Evolutionary conservation across 1,140 invertebrate genomes (phyloP).

Genomic region (Sesamia nonagrioides): DNA sequence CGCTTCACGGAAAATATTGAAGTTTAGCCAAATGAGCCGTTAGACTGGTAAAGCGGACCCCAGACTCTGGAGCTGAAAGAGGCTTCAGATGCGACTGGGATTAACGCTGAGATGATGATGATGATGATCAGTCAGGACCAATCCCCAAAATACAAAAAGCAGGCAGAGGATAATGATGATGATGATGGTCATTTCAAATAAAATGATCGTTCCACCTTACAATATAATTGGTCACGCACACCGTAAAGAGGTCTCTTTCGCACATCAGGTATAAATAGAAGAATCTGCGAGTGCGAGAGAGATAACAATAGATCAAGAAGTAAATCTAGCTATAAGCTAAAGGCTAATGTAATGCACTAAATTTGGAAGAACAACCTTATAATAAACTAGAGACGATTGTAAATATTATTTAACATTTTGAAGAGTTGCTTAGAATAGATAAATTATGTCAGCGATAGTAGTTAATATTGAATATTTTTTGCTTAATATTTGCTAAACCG

Average conservation of each 20-base stretch:
- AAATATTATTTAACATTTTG: not conserved
- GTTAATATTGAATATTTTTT: too few species aligned
- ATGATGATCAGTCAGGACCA: too few species aligned
- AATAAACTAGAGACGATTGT: not conserved
- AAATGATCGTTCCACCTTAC: not conserved
- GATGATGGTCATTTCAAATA: not conserved
- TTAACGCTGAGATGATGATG: too few species aligned
- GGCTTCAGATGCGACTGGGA: too few species aligned
- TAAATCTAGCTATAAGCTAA: not conserved
- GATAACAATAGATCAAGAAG: not conserved
- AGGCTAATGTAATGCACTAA: not conserved
- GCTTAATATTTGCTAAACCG: too few species aligned
- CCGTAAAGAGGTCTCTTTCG: not conserved
- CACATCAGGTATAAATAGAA: not conserved
- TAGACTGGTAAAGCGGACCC: too few species aligned
- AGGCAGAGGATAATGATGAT: too few species aligned
- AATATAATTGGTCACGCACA: slow-evolving; percentile 12
- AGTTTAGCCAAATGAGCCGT: too few species aligned
- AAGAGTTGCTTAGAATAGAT: not conserved
- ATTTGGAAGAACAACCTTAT: not conserved
- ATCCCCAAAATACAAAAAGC: too few species aligned
- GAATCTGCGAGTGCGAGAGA: not conserved
- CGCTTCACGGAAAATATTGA: too few species aligned
- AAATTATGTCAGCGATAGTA: too few species aligned
- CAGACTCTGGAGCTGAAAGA: too few species aligned